phyloP scores from a whole-genome alignment of 2,797 vertebrate genomes.

The Selene dorsalis region DNA sequence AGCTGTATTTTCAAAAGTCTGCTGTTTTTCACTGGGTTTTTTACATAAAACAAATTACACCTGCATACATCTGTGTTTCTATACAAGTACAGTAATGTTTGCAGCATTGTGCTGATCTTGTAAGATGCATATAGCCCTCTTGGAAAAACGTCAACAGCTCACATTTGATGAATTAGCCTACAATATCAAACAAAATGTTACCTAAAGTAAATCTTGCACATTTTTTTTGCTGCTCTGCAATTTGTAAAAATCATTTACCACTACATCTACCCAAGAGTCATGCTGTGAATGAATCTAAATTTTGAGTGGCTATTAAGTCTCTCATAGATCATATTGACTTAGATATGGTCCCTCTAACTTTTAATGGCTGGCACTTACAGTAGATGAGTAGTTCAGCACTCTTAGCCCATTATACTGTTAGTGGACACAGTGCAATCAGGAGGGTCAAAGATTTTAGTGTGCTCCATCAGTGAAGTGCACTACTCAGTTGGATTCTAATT shows the following conservation, averaged over 20 bases:
- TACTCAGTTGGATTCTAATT: slow-evolving; percentile 84
- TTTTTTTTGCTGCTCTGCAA: slow-evolving; percentile 37
- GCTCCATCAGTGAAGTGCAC: slow-evolving; percentile 82
- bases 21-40: slow-evolving; percentile 30
- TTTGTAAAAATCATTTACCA: slow-evolving; percentile 75
- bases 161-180: slow-evolving; percentile 56
- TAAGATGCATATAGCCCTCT: slow-evolving; percentile 37
- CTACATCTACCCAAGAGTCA: slow-evolving; percentile 52
- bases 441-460: slow-evolving; percentile 83
- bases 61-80: slow-evolving; percentile 36
- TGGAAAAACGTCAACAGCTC: slow-evolving; percentile 46
- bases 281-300: slow-evolving; percentile 70
- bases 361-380: slow-evolving; percentile 80
- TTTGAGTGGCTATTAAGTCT: slow-evolving; percentile 78
- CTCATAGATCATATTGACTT: slow-evolving; percentile 79
- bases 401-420: slow-evolving; percentile 81
- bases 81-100: slow-evolving; percentile 30
- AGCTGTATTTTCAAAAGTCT: slow-evolving; percentile 18
- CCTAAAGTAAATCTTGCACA: slow-evolving; percentile 42
- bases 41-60: slow-evolving; percentile 59
- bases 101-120: slow-evolving; percentile 62
- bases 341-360: slow-evolving; percentile 81
- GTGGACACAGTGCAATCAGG: slow-evolving; percentile 80
- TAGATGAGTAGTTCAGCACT: slow-evolving; percentile 81
- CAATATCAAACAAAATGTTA: slow-evolving; percentile 49